Percentiles rank a stretch among this genome's conserved stretches.
Conservation (phyloP, 1,140 invertebrate genomes). For the Drosophila tristis region DNA sequence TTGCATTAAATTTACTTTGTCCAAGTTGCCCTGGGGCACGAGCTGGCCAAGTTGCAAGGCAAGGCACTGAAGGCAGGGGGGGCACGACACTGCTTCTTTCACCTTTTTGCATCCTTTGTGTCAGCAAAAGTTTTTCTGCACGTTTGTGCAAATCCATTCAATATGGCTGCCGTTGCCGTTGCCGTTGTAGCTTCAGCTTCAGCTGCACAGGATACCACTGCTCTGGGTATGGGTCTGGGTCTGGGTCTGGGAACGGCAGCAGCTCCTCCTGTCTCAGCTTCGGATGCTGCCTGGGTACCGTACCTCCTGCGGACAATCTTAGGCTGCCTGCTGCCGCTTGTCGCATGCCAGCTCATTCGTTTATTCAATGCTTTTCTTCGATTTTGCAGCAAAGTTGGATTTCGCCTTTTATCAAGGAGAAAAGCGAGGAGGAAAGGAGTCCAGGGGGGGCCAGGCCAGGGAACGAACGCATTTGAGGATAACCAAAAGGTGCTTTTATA, state of each 20-base stretch:
- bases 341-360: conserved; percentile 58
- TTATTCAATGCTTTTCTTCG: conserved; percentile 82
- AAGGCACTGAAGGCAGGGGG: background rate
- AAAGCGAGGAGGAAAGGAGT: background rate
- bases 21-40: conserved; percentile 46
- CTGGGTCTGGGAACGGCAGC: background rate
- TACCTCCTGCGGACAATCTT: conserved; percentile 71
- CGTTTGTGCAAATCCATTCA: conserved; percentile 81
- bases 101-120: conserved; percentile 80
- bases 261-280: background rate
- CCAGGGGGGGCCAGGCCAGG: background rate
- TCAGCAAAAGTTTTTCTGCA: conserved; percentile 81
- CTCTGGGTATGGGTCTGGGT: background rate
- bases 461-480: conserved; percentile 81
- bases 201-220: conserved; percentile 13
- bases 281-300: too few species aligned
- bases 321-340: conserved; percentile 42
- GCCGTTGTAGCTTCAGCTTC: conserved; percentile 21
- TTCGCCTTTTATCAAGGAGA: conserved; percentile 64
- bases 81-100: conserved; percentile 57
- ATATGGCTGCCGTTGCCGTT: conserved; percentile 74
- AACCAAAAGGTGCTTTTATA: conserved; percentile 83
- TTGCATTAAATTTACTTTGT: conserved; percentile 71
- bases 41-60: conserved; percentile 4
- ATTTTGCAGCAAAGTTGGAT: conserved; percentile 80